Evolutionary conservation across 2,888 invertebrate species (phyloP), one percentile per base, ranked within the genome.

Genomic region (Drosophila macrospina): DNA sequence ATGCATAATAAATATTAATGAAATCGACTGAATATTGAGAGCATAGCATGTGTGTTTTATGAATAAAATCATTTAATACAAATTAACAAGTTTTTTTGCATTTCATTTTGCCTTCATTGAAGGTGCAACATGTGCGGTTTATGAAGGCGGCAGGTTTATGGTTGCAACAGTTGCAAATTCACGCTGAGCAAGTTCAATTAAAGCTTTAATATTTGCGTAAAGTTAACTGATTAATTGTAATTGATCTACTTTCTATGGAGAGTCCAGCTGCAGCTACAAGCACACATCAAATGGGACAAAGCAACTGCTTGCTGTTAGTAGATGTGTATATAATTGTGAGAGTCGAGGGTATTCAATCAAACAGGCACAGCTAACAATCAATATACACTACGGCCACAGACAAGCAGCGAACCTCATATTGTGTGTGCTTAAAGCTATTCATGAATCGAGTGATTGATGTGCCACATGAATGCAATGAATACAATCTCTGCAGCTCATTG

Each of bases 21-120:
- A 32, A 32, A 11, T 32, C 10, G 32, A 8, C 8, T 16, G 39
- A 4, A 16, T 16, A 41, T 20, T 8, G 20, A 0, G 11, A 24
- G 20, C 20, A 47, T 11, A 32, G 20, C n/a, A 32, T 6, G n/a
- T 45, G 28, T 45, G 15, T 28, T 45, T 45, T 5, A 34, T 47
- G 1, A 11, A 11, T 6, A 32, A 5, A 11, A 28, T 16, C 15
- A n/a, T 32, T 11, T 8, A 8, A 28, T 13, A 4, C 4, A 20
- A n/a, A 32, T 47, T 16, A 20, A 11, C 32, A 7, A 32, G 1
- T 47, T 47, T 39, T 15, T 39, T 39, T n/a, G n/a, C 20, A 4
- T 16, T 4, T 16, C 16, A n/a, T n/a, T 39, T 10, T 39, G 16
- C 4, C 10, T 39, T 1, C 8, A 10, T 32, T 10, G 10, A 11